A percentile compares a stretch with the other conserved stretches of the same genome.
These are phyloP conservation scores for Scytalopus superciliaris DNA, from an alignment of 2,113 vertebrate genomes.

Conservation along the genomic window DNA sequence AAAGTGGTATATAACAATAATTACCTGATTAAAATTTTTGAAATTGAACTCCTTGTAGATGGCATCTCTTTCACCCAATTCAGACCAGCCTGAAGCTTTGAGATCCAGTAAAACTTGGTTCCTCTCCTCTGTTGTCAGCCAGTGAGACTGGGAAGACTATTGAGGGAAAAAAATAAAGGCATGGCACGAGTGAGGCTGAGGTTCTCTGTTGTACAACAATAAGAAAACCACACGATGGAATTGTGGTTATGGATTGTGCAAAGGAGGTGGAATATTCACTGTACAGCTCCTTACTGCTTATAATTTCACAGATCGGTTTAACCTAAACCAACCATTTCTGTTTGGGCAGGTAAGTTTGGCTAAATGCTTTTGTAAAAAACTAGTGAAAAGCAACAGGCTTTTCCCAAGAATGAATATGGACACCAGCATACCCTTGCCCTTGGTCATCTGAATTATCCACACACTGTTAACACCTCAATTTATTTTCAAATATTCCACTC, in stretches of 20 bases:
- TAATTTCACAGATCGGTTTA: background rate
- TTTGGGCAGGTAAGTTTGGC: background rate
- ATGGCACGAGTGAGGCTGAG: background rate
- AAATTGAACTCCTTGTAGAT: conserved; percentile 96
- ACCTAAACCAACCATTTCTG: background rate
- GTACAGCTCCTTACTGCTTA: background rate
- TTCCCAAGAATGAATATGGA: background rate
- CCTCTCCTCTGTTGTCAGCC: conserved; percentile 86
- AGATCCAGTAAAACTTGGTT: conserved; percentile 82
- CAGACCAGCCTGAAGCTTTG: conserved; percentile 87
- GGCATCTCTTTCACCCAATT: conserved; percentile 85
- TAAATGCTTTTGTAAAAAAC: background rate
- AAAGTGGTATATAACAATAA: background rate
- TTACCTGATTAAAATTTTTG: conserved; percentile 93
- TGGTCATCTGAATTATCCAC: background rate
- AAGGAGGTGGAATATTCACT: background rate
- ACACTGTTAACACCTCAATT: background rate
- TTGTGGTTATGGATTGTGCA: background rate
- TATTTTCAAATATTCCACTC: background rate
- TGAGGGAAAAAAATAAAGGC: background rate
- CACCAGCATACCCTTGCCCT: background rate
- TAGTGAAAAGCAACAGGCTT: background rate
- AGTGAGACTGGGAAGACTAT: conserved; percentile 84
- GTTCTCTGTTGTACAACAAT: background rate
- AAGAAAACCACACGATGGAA: background rate